phyloP scores from a whole-genome alignment of 2,797 vertebrate genomes.

The Melanotaenia pygmaea region DNA sequence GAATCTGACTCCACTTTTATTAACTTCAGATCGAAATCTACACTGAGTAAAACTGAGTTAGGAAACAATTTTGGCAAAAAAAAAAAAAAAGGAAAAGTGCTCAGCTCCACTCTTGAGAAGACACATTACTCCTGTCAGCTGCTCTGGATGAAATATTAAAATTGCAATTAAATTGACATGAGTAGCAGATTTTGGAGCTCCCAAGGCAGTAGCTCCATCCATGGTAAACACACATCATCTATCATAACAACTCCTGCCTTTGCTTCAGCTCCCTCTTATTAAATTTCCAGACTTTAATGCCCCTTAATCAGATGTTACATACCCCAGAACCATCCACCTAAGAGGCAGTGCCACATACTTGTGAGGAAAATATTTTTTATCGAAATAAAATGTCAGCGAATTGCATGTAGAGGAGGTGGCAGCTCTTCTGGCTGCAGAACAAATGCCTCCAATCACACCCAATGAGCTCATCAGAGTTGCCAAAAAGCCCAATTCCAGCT shows the following conservation, averaged over 20 bases:
- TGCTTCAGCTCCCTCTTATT: constrained; percentile 30
- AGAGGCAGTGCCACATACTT: background rate
- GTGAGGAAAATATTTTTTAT: background rate
- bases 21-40: background rate
- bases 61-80: background rate
- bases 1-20: no score
- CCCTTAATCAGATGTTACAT: constrained; percentile 47
- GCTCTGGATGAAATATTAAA: background rate
- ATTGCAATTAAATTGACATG: background rate
- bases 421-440: background rate
- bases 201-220: background rate
- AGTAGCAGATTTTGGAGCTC: background rate
- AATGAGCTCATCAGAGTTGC: constrained; percentile 6
- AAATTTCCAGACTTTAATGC: constrained; percentile 46
- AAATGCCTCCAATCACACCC: constrained; percentile 27
- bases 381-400: no score
- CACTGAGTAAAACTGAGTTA: background rate
- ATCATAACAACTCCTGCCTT: constrained; percentile 39
- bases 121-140: background rate
- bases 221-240: constrained; percentile 1
- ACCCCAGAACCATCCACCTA: constrained; percentile 19
- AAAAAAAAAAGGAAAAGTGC: background rate
- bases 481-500: background rate
- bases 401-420: background rate
- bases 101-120: background rate